Evolutionary conservation across 2,797 vertebrate genomes (phyloP).

Genomic region (Bufotes viridis): DNA sequence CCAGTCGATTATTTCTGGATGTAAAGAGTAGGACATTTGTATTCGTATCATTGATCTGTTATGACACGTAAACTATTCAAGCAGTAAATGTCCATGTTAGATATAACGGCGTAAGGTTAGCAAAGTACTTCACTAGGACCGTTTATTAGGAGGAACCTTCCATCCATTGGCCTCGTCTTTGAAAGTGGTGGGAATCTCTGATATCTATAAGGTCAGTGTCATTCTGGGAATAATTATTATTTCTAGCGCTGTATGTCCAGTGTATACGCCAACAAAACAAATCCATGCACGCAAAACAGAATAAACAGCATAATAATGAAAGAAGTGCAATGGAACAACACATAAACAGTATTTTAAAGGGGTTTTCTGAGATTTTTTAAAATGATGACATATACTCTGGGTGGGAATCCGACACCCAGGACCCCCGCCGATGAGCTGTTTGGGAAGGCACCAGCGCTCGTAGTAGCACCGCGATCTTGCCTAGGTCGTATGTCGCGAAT

Average conservation of each 20-base stretch:
- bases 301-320: background rate
- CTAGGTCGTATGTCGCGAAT: too few relatives aligned
- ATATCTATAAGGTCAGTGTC: background rate
- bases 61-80: background rate
- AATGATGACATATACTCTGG: too few relatives aligned
- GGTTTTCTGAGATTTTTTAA: too few relatives aligned
- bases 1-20: background rate
- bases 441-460: too few relatives aligned
- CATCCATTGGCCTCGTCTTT: background rate
- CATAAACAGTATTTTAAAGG: background rate
- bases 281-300: background rate
- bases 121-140: background rate
- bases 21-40: background rate
- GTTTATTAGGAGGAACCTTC: background rate
- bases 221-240: background rate
- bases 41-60: slow-evolving; percentile 10
- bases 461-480: too few relatives aligned
- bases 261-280: background rate
- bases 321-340: background rate
- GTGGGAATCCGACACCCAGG: too few relatives aligned
- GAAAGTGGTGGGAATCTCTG: background rate
- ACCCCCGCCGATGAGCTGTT: too few relatives aligned
- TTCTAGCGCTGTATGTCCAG: background rate
- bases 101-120: background rate
- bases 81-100: background rate